Base-by-base conservation (phyloP, 2,113 vertebrate genomes). In the Sturnus vulgaris region DNA sequence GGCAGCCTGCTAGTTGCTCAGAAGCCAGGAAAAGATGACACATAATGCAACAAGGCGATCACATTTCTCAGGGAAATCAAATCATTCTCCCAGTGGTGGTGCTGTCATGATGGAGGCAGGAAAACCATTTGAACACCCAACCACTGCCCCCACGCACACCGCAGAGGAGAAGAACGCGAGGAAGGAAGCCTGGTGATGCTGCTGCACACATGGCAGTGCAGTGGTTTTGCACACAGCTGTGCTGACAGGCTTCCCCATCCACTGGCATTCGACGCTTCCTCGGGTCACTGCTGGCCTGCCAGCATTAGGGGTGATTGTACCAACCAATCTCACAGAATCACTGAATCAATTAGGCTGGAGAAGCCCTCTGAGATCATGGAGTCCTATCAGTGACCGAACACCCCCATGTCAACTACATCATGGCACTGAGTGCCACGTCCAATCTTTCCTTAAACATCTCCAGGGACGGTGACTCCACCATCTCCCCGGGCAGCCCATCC, bases 151-250 rank as follows among this genome's bases (percentile, higher is more conserved):
- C 40, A 12, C 4, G 30, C 40, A 44, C 22, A 50, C 10, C 0
- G 0, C 55, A 50, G 59, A 87, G 53, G 12, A 89, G 30, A 12
- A 76, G 40, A 30, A 35, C 1, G 0, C 0, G 0, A 27, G 49
- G 50, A 44, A 8, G 0, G 46, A 44, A 73, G 31, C 33, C 79
- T 56, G 76, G 33, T 0, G 0, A n/a, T 39, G 17, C 64, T 40
- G 59, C 47, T 0, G 0, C 66, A 33, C 44, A 12, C 22, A 20
- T 3, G 44, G 59, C 39, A 25, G n/a, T 1, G 1, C 3, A 0
- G 40, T 7, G 72, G 35, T 7, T 69, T 53, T 90, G 68, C 59
- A 23, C 19, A 37, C 27, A 86, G 80, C 44, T 69, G 76, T 60
- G 63, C 53, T 82, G 71, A 82, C 46, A 35, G 80, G 18, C n/a